These are phyloP conservation scores for Sphaerophoria taeniata DNA, from an alignment of 2,888 invertebrate genomes.

Conservation along the genomic window DNA sequence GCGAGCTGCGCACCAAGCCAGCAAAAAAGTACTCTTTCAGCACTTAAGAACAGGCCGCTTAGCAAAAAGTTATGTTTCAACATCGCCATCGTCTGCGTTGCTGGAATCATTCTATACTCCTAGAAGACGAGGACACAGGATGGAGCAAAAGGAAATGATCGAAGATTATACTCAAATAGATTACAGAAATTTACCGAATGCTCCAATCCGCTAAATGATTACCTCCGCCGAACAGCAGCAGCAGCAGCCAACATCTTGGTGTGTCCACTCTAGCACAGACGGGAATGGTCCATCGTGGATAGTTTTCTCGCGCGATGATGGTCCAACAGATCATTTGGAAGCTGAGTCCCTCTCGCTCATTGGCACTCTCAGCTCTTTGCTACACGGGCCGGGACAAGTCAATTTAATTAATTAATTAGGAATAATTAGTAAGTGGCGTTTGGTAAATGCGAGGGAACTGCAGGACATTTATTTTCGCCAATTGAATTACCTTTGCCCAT, in stretches of 20 bases:
- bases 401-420: constrained; percentile 75
- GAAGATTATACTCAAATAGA: constrained; percentile 74
- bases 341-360: constrained; percentile 40
- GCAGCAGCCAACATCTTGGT: constrained; percentile 4
- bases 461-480: constrained; percentile 71
- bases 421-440: constrained; percentile 75
- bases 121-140: constrained; percentile 37
- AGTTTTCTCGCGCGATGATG: constrained; percentile 40
- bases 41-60: constrained; percentile 47
- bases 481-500: constrained; percentile 71
- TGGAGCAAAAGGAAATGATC: constrained; percentile 69
- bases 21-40: constrained; percentile 21
- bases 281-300: constrained; percentile 14
- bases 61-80: neutral
- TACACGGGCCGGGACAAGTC: constrained; percentile 67
- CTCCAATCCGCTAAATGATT: constrained; percentile 74
- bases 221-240: constrained; percentile 63
- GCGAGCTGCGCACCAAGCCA: neutral
- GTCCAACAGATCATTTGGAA: constrained; percentile 62
- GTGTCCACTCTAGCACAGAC: constrained; percentile 2
- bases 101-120: constrained; percentile 27
- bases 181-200: constrained; percentile 73
- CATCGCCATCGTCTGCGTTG: constrained; percentile 26
- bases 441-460: constrained; percentile 72
- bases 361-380: constrained; percentile 18